phyloP scores from a whole-genome alignment of 2,888 invertebrate species.

The Antitype chi region DNA sequence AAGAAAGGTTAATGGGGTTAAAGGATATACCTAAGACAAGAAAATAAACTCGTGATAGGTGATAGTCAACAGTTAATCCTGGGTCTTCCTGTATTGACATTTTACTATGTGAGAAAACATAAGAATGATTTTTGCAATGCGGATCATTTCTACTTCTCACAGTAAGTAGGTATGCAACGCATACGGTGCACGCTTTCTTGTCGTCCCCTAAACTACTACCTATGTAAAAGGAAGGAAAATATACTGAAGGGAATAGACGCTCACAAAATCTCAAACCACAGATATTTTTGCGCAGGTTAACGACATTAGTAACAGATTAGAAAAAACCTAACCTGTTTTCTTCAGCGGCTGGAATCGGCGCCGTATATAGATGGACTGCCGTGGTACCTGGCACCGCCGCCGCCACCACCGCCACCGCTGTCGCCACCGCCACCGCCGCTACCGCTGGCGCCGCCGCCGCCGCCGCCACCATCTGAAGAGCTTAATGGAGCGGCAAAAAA shows the following conservation, averaged over 20 bases:
- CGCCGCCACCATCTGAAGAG: neutral
- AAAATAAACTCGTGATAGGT: too few relatives aligned
- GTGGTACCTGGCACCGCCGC: neutral
- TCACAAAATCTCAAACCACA: too few relatives aligned
- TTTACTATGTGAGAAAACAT: too few relatives aligned
- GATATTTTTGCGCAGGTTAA: slow-evolving; percentile 1
- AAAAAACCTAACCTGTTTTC: neutral
- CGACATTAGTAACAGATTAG: neutral
- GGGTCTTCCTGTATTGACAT: too few relatives aligned
- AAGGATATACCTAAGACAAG: too few relatives aligned
- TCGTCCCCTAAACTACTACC: neutral
- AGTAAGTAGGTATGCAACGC: neutral
- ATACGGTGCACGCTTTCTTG: neutral
- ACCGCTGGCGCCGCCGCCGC: too few relatives aligned
- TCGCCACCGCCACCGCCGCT: too few relatives aligned
- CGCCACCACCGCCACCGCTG: neutral
- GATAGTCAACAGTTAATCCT: too few relatives aligned
- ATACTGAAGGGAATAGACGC: neutral
- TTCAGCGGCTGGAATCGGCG: neutral
- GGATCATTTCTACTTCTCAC: neutral
- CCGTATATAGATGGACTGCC: neutral
- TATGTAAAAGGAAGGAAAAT: neutral
- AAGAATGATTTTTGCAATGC: neutral
- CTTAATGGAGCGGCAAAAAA: neutral
- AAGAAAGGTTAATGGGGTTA: too few relatives aligned